phyloP scores from a whole-genome alignment of 2,797 vertebrate species.

The Parauchenoglanis punctatus region DNA sequence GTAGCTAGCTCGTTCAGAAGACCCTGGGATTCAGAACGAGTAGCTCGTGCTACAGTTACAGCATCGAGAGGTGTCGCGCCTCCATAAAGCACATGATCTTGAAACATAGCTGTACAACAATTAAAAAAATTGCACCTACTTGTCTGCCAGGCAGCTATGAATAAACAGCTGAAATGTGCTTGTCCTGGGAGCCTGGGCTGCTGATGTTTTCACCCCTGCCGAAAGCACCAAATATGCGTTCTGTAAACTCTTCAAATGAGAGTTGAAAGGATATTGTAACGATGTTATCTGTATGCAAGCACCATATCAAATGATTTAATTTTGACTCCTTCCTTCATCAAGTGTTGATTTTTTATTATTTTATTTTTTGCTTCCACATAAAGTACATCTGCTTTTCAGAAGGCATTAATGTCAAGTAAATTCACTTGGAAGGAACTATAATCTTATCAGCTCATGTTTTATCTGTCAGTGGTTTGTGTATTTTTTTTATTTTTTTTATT shows the following conservation, averaged over 20 bases:
- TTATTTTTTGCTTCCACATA: background rate
- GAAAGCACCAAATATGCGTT: background rate
- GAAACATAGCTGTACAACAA: background rate
- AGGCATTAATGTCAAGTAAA: background rate
- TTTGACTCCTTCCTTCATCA: background rate
- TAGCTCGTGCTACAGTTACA: background rate
- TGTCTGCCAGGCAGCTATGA: background rate
- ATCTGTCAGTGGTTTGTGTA: background rate
- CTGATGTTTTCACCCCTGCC: background rate
- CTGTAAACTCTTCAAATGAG: background rate
- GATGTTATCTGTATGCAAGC: background rate
- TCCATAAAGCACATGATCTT: background rate
- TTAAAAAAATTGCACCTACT: background rate
- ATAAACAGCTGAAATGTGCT: background rate
- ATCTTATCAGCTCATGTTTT: background rate
- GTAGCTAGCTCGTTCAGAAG: background rate
- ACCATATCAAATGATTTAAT: background rate
- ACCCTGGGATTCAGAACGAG: background rate
- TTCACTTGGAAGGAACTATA: background rate
- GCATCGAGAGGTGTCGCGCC: background rate
- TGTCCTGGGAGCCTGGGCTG: background rate
- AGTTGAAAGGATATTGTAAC: background rate
- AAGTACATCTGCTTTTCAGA: background rate
- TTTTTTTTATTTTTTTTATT: background rate
- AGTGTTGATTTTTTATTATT: too few species aligned